Evolutionary conservation across 2,888 invertebrate species (phyloP), one percentile per base, ranked within the genome.

Genomic region (Drosophila koepferae): DNA sequence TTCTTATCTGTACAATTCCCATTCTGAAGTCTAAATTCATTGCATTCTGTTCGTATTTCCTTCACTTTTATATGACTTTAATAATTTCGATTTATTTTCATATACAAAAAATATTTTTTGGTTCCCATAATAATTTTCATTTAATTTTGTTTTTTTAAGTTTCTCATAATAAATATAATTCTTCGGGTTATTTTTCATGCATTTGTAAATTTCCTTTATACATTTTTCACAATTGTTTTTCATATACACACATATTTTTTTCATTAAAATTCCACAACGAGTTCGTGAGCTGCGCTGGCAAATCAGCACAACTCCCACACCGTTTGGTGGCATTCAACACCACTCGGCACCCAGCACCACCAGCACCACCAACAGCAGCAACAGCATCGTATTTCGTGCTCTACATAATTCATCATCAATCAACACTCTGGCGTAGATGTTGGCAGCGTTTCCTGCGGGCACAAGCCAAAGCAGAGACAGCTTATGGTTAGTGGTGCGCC

Each of bases 341-440:
- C 65, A 48, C 1, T 20, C 58, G 23, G 43, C 58, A 64, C 20
- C n/a, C 51, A 56, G 20, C 44, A 60, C 16, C 28, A 28, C 8
- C 28, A 23, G 16, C 23, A 64, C 43, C 68, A 43, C 1, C 44
- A 53, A 8, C 59, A 74, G 41, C 62, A 67, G 64, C 69, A 66
- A 71, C 63, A 51, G 74, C 78, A 74, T 85, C 86, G 85, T 58
- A 89, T 90, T 91, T 91, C 92, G 91, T 91, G 92, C 91, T 91
- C 91, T 92, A 91, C 92, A 92, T 92, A 91, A 91, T 92, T 91
- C 92, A 91, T 91, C 91, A 91, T 82, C 78, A 90, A 88, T 88
- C 87, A 85, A 85, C 88, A 87, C 82, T 77, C 74, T 61, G 71
- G 67, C 55, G 38, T 66, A 63, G 80, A 70, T 77, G 54, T 63